These are phyloP conservation scores for Liolophura sinensis DNA, from an alignment of 1,140 invertebrate genomes.

Conservation along the genomic window DNA sequence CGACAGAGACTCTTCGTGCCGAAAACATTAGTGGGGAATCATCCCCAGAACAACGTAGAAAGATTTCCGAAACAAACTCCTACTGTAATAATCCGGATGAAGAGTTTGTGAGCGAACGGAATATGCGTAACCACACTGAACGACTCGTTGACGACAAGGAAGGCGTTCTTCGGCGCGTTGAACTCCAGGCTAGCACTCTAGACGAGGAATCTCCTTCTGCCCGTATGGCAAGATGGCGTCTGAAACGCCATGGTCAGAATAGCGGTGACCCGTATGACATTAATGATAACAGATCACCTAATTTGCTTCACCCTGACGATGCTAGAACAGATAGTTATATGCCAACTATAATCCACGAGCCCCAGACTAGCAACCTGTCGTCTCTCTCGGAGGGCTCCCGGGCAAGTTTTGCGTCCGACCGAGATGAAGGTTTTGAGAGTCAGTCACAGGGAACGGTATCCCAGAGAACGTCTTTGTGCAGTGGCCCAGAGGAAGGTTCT, in stretches of 20 bases:
- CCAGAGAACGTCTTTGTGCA: conserved; percentile 55
- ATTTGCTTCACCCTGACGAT: conserved; percentile 10
- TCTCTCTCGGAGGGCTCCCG: conserved; percentile 31
- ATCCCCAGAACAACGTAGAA: conserved; percentile 25
- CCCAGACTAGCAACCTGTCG: background rate
- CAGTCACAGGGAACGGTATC: conserved; percentile 49
- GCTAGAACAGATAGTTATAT: conserved; percentile 13
- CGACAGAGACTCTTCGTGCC: conserved; percentile 47
- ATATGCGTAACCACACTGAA: background rate
- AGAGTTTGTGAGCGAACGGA: background rate
- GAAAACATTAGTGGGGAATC: conserved; percentile 42
- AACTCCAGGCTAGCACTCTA: conserved; percentile 11
- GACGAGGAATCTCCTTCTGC: conserved; percentile 33
- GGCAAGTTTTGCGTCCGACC: conserved; percentile 44
- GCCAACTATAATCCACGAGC: conserved; percentile 4
- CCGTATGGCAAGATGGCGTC: conserved; percentile 40
- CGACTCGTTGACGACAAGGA: background rate
- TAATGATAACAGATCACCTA: conserved; percentile 18
- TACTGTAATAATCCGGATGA: conserved; percentile 1
- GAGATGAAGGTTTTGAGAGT: conserved; percentile 55
- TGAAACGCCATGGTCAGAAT: conserved; percentile 28
- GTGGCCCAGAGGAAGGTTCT: conserved; percentile 45
- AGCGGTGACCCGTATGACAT: conserved; percentile 40
- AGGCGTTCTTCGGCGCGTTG: background rate
- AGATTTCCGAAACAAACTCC: conserved; percentile 11